These are phyloP conservation scores for Micrastur ruficollis DNA, from an alignment of 2,797 vertebrate genomes.

Conservation along the genomic window DNA sequence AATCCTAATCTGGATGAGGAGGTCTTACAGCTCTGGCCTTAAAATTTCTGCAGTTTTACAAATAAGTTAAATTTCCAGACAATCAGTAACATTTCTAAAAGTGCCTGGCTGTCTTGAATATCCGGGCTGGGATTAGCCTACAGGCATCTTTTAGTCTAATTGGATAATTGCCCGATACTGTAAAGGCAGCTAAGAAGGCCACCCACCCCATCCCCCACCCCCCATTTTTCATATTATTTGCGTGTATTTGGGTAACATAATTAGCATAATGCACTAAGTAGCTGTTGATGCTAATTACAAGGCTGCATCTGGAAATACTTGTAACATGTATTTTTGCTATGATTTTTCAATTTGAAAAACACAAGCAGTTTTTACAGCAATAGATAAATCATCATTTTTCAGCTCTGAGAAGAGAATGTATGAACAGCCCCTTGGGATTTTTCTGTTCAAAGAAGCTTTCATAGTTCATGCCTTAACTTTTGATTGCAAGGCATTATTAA, in stretches of 20 bases:
- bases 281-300: slow-evolving; percentile 9
- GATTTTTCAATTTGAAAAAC: neutral
- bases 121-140: neutral
- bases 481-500: neutral
- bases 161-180: neutral
- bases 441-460: neutral
- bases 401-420: neutral
- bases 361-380: neutral
- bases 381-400: neutral
- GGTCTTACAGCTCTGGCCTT: neutral
- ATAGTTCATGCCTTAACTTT: neutral
- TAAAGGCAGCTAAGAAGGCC: neutral
- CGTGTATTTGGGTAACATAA: neutral
- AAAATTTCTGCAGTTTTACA: neutral
- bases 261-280: neutral
- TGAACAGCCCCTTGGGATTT: neutral
- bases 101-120: neutral
- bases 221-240: neutral
- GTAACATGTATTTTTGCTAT: neutral
- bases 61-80: neutral
- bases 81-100: neutral
- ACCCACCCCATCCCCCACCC: too few species aligned
- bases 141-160: neutral
- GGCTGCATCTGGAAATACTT: slow-evolving; percentile 32
- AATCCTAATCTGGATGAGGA: neutral